These are phyloP conservation scores for Castor canadensis DNA, from an alignment of 2,113 vertebrate genomes.

Conservation along the genomic window DNA sequence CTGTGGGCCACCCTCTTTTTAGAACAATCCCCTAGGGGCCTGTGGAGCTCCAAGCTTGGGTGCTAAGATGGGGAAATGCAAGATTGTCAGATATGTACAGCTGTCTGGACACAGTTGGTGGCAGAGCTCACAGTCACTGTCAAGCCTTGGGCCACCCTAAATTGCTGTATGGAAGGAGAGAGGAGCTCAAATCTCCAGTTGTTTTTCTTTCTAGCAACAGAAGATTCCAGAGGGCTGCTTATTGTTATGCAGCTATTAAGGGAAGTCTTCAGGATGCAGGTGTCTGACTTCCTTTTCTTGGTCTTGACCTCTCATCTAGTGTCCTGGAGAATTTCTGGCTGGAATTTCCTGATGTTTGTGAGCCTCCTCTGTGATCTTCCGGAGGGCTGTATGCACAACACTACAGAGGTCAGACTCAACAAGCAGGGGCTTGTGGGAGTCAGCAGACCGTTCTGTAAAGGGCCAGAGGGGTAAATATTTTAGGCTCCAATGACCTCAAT, in stretches of 20 bases:
- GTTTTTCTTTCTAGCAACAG: neutral
- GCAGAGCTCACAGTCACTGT: rapidly evolving
- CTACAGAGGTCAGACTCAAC: neutral
- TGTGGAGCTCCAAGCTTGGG: neutral
- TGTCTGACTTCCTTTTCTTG: neutral
- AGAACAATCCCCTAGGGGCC: neutral
- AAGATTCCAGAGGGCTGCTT: neutral
- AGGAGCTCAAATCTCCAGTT: neutral
- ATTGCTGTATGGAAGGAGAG: neutral
- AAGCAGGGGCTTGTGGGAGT: no score
- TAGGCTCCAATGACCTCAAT: neutral
- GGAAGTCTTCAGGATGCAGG: neutral
- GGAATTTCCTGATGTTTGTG: neutral
- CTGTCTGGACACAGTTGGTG: no score
- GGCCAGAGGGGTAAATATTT: neutral
- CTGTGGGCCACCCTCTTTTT: neutral
- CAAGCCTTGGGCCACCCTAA: neutral
- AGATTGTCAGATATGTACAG: neutral
- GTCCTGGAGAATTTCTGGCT: neutral
- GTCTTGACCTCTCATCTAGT: neutral
- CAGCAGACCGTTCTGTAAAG: neutral
- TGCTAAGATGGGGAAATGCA: rapidly evolving
- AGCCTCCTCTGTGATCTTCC: neutral
- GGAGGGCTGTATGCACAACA: rapidly evolving
- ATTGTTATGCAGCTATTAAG: rapidly evolving